These are phyloP conservation scores for Laticauda laticaudata DNA, from an alignment of 2,113 vertebrate genomes.

Conservation along the genomic window DNA sequence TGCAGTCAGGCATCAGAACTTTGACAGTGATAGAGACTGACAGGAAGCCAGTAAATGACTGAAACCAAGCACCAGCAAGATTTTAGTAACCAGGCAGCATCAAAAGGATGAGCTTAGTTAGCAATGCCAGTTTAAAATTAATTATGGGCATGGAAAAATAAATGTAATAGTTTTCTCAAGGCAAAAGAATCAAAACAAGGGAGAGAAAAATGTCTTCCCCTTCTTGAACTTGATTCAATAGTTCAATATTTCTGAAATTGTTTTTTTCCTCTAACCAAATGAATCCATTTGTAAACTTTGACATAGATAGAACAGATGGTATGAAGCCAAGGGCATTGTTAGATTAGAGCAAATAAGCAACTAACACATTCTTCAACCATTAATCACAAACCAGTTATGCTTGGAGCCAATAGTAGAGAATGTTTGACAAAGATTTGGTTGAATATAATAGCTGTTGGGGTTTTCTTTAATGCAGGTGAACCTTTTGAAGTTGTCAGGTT, in stretches of 20 bases:
- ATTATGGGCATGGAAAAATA: not conserved
- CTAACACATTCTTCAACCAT: slow-evolving; percentile 22
- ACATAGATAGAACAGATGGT: not conserved
- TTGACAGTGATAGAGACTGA: not conserved
- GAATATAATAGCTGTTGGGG: not conserved
- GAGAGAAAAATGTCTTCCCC: not conserved
- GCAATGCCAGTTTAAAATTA: not conserved
- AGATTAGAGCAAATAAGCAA: slow-evolving; percentile 3
- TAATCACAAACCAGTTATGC: slow-evolving; percentile 11
- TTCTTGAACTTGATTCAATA: not conserved
- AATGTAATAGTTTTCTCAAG: not conserved
- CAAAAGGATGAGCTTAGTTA: not conserved
- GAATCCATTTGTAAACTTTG: slow-evolving; percentile 11
- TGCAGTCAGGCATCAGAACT: not conserved
- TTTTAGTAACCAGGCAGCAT: not conserved
- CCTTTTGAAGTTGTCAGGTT: not conserved
- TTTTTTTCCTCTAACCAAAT: slow-evolving; percentile 3
- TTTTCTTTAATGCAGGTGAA: not conserved
- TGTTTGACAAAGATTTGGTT: not conserved
- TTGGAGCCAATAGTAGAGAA: slow-evolving; percentile 4
- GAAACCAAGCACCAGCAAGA: not conserved
- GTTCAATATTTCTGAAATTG: not conserved
- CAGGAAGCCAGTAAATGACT: not conserved
- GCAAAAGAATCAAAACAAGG: not conserved
- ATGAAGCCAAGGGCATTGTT: slow-evolving; percentile 6